Percentiles rank a stretch among this genome's conserved stretches.
These are phyloP conservation scores for Pyxicephalus adspersus DNA, from an alignment of 2,113 vertebrate genomes.

Conservation along the genomic window DNA sequence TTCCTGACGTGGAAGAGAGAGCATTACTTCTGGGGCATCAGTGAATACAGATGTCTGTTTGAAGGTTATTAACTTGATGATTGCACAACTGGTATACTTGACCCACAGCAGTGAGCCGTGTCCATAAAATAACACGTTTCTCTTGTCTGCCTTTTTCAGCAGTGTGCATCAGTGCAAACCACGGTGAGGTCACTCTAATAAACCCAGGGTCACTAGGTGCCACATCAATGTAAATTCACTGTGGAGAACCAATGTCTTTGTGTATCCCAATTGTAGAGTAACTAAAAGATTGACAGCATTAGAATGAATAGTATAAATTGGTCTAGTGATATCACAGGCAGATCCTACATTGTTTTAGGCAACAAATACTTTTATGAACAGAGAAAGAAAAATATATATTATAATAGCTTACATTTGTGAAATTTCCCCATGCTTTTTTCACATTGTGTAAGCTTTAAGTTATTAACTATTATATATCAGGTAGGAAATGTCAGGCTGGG, in stretches of 20 bases:
- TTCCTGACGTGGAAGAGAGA: slow-evolving; percentile 70
- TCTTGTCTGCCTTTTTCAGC: slow-evolving; percentile 61
- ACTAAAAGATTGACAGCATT: slow-evolving; percentile 22
- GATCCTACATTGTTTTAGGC: background rate
- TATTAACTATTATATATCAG: too few relatives aligned
- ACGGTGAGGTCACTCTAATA: slow-evolving; percentile 80
- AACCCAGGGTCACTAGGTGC: slow-evolving; percentile 75
- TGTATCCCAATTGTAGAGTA: slow-evolving; percentile 13
- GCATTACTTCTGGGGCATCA: slow-evolving; percentile 66
- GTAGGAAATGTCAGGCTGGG: too few relatives aligned
- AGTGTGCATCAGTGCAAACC: slow-evolving; percentile 75
- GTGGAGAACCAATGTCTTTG: slow-evolving; percentile 52
- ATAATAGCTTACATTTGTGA: background rate
- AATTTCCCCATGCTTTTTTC: too few relatives aligned
- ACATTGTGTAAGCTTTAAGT: too few relatives aligned
- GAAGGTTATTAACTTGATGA: slow-evolving; percentile 80
- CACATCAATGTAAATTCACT: slow-evolving; percentile 72
- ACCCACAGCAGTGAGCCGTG: slow-evolving; percentile 72
- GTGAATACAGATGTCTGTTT: slow-evolving; percentile 71
- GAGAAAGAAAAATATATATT: background rate
- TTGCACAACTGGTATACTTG: slow-evolving; percentile 78
- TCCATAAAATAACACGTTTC: slow-evolving; percentile 65
- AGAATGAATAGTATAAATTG: slow-evolving; percentile 6
- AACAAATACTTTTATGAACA: background rate
- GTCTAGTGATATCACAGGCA: background rate